These are phyloP conservation scores for Eupristina koningsbergeri DNA, from an alignment of 1,140 invertebrate species.

Conservation along the genomic window DNA sequence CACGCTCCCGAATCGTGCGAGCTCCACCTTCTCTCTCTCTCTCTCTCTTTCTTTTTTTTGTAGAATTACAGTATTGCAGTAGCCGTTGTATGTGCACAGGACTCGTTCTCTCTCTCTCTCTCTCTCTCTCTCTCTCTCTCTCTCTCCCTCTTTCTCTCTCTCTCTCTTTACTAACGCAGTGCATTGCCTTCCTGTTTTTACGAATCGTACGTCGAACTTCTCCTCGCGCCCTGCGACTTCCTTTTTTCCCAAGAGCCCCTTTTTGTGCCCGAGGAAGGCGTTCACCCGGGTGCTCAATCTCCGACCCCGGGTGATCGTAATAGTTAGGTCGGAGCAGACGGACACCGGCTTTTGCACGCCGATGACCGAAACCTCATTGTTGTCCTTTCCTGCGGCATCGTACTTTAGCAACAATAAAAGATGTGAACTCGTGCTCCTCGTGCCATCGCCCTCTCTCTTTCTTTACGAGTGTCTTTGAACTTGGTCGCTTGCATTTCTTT, in stretches of 20 bases:
- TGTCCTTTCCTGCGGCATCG: constrained; percentile 23
- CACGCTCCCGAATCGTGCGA: neutral
- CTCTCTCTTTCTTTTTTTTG: constrained; percentile 9
- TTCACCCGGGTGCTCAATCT: constrained; percentile 38
- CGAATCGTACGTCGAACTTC: constrained; percentile 40
- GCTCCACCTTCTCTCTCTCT: constrained; percentile 34
- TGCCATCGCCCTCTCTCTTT: neutral
- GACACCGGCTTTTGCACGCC: neutral
- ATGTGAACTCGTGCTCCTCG: constrained; percentile 3
- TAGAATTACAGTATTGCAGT: neutral
- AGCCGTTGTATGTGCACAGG: neutral
- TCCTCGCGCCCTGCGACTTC: constrained; percentile 23
- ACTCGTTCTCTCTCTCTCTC: neutral
- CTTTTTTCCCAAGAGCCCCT: constrained; percentile 37
- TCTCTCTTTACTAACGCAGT: neutral
- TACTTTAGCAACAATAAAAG: constrained; percentile 22
- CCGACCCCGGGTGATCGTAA: neutral
- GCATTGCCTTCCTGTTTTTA: constrained; percentile 53
- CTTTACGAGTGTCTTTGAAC: constrained; percentile 28
- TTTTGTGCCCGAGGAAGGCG: constrained; percentile 28
- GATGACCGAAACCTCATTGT: constrained; percentile 45
- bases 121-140: neutral
- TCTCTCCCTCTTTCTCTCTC: neutral
- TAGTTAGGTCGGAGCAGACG: neutral
- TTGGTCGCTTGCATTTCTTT: neutral